These are phyloP conservation scores for Peromyscus polionotus DNA, from an alignment of 2,113 vertebrate genomes.

Conservation along the genomic window DNA sequence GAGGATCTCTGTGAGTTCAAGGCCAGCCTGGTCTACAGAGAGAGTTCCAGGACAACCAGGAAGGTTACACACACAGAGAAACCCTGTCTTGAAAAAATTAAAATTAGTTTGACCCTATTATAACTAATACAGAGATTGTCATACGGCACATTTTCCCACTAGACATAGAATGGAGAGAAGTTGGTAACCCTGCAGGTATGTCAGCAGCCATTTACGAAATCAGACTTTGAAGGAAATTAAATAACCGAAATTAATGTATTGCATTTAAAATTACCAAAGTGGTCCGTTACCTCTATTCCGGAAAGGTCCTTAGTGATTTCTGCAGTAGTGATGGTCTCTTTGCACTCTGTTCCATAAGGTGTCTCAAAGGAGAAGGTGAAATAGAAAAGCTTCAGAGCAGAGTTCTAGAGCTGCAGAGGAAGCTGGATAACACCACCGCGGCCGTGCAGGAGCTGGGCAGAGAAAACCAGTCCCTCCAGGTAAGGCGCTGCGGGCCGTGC, in stretches of 20 bases:
- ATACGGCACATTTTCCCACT: neutral
- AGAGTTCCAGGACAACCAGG: neutral
- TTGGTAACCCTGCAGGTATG: neutral
- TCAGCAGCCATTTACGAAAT: neutral
- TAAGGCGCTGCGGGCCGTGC: constrained; percentile 70
- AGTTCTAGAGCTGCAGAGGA: constrained; percentile 95
- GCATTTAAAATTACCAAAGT: constrained; percentile 47
- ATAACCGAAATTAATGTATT: constrained; percentile 39
- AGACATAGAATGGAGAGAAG: neutral
- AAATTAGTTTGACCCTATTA: neutral
- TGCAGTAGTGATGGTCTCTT: constrained; percentile 39
- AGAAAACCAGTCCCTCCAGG: constrained; percentile 99
- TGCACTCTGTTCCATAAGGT: constrained; percentile 86
- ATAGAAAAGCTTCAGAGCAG: constrained; percentile 98
- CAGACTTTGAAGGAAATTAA: neutral
- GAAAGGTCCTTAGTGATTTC: constrained; percentile 13
- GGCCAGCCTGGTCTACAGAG: neutral
- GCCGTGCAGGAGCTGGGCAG: constrained; percentile 98
- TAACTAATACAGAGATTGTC: neutral
- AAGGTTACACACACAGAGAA: neutral
- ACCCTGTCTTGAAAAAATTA: neutral
- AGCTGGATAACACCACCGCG: constrained; percentile 97
- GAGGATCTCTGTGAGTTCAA: neutral
- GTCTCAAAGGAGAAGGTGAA: constrained; percentile 98
- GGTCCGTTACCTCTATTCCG: constrained; percentile 18